Evolutionary conservation across 2,113 vertebrate species (phyloP).

Genomic region (Erpornis zantholeuca): DNA sequence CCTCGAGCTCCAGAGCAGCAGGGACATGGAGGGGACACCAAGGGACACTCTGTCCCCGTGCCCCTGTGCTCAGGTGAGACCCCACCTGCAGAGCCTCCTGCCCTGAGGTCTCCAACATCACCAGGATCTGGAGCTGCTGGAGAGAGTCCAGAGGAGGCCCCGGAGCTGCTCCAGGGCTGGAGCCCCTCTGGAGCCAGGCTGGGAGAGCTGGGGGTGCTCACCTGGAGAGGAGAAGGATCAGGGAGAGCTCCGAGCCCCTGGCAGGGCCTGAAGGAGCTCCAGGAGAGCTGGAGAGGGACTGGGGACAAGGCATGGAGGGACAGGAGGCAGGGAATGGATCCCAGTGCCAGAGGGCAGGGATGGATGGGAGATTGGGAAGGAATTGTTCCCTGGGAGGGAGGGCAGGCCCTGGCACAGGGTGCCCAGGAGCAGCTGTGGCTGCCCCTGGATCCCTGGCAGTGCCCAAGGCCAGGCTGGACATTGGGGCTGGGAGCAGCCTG

Average conservation of each 20-base stretch:
- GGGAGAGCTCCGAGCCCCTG: not conserved
- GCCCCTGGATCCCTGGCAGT: not conserved
- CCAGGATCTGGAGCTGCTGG: not conserved
- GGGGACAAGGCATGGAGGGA: not conserved
- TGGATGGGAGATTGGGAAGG: fast-evolving
- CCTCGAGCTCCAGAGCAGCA: not conserved
- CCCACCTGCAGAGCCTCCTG: not conserved
- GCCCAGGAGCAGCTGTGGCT: not conserved
- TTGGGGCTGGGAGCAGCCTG: not conserved
- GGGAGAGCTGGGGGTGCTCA: not conserved
- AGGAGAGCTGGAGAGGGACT: not conserved
- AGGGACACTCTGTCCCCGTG: not conserved
- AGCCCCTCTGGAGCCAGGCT: not conserved
- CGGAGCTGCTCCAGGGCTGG: not conserved
- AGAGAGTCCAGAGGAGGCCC: not conserved
- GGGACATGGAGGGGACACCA: not conserved
- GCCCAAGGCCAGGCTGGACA: not conserved
- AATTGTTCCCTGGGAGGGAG: not conserved
- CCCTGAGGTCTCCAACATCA: not conserved
- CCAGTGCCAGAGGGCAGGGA: fast-evolving
- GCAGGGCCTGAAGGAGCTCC: not conserved
- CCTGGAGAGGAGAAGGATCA: not conserved
- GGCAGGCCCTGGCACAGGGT: not conserved
- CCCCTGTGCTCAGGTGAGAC: not conserved
- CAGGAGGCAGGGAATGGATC: not conserved